Conservation (phyloP, 2,888 invertebrate genomes). For the Meganola albula region DNA sequence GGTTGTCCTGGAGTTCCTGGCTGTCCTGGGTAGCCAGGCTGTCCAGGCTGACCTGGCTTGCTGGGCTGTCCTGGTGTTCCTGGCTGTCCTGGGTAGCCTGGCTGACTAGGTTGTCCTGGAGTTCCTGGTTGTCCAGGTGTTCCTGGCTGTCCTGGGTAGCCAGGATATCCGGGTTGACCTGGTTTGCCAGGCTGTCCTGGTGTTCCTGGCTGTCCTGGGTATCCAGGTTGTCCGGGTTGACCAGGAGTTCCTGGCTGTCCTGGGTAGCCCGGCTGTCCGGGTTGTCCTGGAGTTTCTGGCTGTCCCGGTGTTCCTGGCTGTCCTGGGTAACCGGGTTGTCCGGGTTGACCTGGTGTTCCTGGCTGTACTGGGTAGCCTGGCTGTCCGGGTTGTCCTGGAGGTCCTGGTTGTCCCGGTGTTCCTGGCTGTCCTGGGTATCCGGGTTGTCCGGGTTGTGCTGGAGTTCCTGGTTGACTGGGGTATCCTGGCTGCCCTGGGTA, state of each 20-base stretch:
- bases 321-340: conserved; percentile 19
- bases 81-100: conserved; percentile 12
- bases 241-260: conserved; percentile 54
- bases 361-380: conserved; percentile 34
- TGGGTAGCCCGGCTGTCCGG: conserved; percentile 38
- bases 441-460: conserved; percentile 25
- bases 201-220: conserved; percentile 35
- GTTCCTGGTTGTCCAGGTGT: conserved; percentile 1
- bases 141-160: conserved; percentile 11
- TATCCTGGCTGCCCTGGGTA: conserved; percentile 31
- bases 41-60: conserved; percentile 26
- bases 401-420: conserved; percentile 23
- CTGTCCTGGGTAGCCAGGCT: conserved; percentile 47
- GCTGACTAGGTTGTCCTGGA: conserved; percentile 11
- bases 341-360: conserved; percentile 26
- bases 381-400: conserved; percentile 29
- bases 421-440: conserved; percentile 21
- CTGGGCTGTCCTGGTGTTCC: conserved; percentile 13
- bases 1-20: conserved; percentile 41
- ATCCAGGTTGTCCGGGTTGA: conserved; percentile 28
- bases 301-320: conserved; percentile 21
- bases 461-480: conserved; percentile 33
- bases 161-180: conserved; percentile 24
- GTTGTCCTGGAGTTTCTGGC: conserved; percentile 30
- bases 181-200: conserved; percentile 24